Base-by-base conservation (phyloP, 2,888 invertebrate species). In the Netelia fuscicornis region DNA sequence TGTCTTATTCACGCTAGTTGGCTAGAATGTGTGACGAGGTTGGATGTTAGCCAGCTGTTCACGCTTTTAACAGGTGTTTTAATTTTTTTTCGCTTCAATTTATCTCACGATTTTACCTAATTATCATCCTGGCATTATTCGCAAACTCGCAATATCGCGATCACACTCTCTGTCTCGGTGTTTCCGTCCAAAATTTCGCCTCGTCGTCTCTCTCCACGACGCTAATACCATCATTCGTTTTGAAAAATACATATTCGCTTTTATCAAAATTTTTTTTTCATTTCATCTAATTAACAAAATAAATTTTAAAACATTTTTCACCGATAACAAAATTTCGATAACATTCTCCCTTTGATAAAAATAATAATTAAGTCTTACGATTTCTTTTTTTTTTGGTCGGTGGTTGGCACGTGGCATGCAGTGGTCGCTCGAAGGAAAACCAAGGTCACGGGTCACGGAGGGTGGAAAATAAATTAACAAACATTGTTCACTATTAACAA, bases 21-120 rank as follows among this genome's bases (percentile, higher is more conserved):
- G 78, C 62, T 70, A 78, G 74, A 70, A 30, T 13, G 64, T 44
- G 52, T 30, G 13, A 5, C 30, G 30, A 30, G 17, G 37, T 77
- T 81, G 84, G 81, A 81, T 65, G 17, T 17, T 65, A 65, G 85
- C 85, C 85, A 85, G 65, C 64, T 82, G 78, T 75, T 78, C 58
- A 79, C 85, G 78, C 81, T 75, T 78, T 75, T 71, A 85, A 85
- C 81, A 78, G 78, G 72, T 77, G 81, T 81, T 81, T 77, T 83
- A 5, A 3, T 30, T 78, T 78, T 60, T 62, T 62, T 25, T 30
- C 62, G n/a, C 30, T 23, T 11, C 62, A 30, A 13, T 25, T 62
- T 25, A 62, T 62, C 58, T 2, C 64, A 42, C 70, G 70, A 56
- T 75, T 78, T 81, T 75, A 79, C 78, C 77, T 78, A 70, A 84